Base-by-base conservation (phyloP, 2,797 vertebrate species). In the Sebastes diaconus region DNA sequence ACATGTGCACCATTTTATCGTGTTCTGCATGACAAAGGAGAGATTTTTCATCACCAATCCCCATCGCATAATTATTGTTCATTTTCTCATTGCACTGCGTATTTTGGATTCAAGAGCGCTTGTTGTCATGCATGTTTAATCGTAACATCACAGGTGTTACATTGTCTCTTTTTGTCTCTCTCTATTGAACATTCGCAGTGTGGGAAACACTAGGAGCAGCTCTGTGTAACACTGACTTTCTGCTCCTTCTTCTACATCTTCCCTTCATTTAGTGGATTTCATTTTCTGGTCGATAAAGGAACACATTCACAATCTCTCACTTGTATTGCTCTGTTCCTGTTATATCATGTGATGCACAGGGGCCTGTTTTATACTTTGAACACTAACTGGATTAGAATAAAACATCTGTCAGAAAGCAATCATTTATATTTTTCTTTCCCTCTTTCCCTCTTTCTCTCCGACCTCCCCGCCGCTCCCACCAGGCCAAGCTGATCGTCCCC, bases 401-500 rank as follows among this genome's bases (percentile, higher is more conserved):
- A 54, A 73, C 18, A 16, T 67, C 11, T 29, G 12, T 71, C 18
- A 8, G 18, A 42, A 13, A 78, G 3, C 3, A 69, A 61, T 81
- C 63, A 86, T n/a, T 1, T 4, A 5, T 70, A n/a, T 12, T 64
- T 55, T 22, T 42, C 5, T 68, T 29, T 55, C 9, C 50, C 20
- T 54, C 3, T 5, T 29, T 25, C 24, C 30, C 20, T 81, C 59
- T 71, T 25, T 80, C 27, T 69, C 52, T 29, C 79, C 77, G 61
- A 0, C 61, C 30, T n/a, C 14, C 29, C 32, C 2, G 9, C 16
- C 42, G 52, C 16, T 73, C 68, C 57, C 66, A 95, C 92, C 90
- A 98, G 97, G 97, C 97, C 79, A 99, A 99, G 92, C 92, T 99
- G 85, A 99, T 99, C 27, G 97, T 99, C 67, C 97, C 97, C 65